These are phyloP conservation scores for Chaitophorus viminalis DNA, from an alignment of 2,888 invertebrate genomes.

Conservation along the genomic window DNA sequence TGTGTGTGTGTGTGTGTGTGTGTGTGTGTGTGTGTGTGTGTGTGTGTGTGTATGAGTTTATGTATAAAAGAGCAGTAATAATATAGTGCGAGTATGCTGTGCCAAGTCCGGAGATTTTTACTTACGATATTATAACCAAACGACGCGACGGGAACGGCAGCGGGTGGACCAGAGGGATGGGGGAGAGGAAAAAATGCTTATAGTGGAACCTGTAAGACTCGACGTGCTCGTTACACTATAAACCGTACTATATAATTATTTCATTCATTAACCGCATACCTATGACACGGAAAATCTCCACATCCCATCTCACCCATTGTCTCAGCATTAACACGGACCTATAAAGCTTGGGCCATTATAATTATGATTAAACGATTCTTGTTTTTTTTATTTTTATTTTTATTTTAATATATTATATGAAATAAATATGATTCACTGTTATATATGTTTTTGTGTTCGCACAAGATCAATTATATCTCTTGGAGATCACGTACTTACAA, in stretches of 20 bases:
- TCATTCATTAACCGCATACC: slow-evolving; percentile 60
- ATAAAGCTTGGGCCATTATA: slow-evolving; percentile 33
- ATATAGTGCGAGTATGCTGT: neutral
- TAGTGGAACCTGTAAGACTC: slow-evolving; percentile 32
- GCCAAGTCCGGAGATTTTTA: slow-evolving; percentile 45
- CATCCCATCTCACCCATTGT: slow-evolving; percentile 58
- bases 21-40: neutral
- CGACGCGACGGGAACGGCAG: neutral
- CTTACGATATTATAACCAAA: slow-evolving; percentile 33
- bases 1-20: neutral
- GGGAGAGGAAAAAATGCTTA: slow-evolving; percentile 27
- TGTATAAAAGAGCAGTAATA: slow-evolving; percentile 36
- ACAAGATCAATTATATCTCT: neutral
- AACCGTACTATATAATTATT: slow-evolving; percentile 54
- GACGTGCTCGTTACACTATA: slow-evolving; percentile 51
- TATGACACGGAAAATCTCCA: slow-evolving; percentile 61
- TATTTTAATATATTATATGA: slow-evolving; percentile 9
- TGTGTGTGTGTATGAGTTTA: neutral
- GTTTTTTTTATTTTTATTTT: slow-evolving; percentile 18
- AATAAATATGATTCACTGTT: slow-evolving; percentile 29
- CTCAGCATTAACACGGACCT: slow-evolving; percentile 29
- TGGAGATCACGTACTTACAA: neutral
- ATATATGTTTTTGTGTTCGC: neutral
- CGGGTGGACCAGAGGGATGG: slow-evolving; percentile 21
- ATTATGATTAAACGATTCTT: slow-evolving; percentile 56